Evolutionary conservation across 2,888 invertebrate genomes (phyloP).

Genomic region (Temnothorax ravouxi): DNA sequence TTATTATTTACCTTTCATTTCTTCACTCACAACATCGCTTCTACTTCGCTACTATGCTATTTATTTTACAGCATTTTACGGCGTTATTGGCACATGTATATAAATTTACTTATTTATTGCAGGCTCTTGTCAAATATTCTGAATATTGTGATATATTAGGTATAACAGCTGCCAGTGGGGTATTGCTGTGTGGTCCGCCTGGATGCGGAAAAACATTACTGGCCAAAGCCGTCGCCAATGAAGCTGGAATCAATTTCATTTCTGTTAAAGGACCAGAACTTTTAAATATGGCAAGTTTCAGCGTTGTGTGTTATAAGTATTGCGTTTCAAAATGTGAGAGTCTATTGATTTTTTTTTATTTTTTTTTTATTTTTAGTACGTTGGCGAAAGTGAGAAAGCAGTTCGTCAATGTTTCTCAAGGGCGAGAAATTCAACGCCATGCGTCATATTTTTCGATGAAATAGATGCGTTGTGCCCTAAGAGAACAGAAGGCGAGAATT

Average conservation of each 20-base stretch:
- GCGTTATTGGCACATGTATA: neutral
- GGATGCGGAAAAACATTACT: slow-evolving; percentile 98
- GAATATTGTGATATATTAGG: slow-evolving; percentile 93
- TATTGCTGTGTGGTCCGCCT: slow-evolving; percentile 98
- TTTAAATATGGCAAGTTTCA: slow-evolving; percentile 94
- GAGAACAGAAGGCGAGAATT: slow-evolving; percentile 92
- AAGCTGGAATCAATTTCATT: slow-evolving; percentile 99
- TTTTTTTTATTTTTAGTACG: slow-evolving; percentile 90
- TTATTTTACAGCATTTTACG: neutral
- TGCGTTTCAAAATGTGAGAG: neutral
- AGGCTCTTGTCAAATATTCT: slow-evolving; percentile 96
- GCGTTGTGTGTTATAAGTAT: slow-evolving; percentile 23
- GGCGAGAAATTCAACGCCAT: slow-evolving; percentile 97
- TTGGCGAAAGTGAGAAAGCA: slow-evolving; percentile 99
- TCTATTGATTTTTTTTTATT: neutral
- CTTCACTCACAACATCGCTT: no score
- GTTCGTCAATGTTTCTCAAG: slow-evolving; percentile 98
- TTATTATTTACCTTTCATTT: no score
- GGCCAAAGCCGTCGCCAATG: slow-evolving; percentile 99
- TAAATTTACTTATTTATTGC: slow-evolving; percentile 71
- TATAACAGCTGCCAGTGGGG: slow-evolving; percentile 94
- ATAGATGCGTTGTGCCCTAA: slow-evolving; percentile 98
- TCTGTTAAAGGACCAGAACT: slow-evolving; percentile 99
- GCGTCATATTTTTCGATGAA: slow-evolving; percentile 99
- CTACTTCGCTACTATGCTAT: neutral